Evolutionary conservation across 2,113 vertebrate species (phyloP).

Genomic region (Ailuropoda melanoleuca): DNA sequence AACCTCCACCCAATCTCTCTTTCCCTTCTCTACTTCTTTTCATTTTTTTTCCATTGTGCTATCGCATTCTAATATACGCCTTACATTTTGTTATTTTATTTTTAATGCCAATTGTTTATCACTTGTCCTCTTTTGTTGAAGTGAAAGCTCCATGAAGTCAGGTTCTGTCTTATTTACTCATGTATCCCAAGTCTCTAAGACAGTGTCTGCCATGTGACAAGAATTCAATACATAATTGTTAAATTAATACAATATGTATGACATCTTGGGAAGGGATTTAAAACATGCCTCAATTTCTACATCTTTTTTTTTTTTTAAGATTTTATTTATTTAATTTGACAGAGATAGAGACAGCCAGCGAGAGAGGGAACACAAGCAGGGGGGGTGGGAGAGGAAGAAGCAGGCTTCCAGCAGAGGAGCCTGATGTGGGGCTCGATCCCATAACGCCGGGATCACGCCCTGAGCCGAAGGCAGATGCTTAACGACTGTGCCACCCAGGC

Average conservation of each 20-base stretch:
- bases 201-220: not conserved
- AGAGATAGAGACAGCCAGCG: too few species aligned
- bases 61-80: not conserved
- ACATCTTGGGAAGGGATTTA: not conserved
- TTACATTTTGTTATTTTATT: not conserved
- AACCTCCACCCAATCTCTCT: not conserved
- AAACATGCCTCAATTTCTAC: not conserved
- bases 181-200: not conserved
- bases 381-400: too few species aligned
- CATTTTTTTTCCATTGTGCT: not conserved
- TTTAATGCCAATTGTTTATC: not conserved
- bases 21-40: not conserved
- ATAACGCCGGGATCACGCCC: too few species aligned
- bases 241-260: not conserved
- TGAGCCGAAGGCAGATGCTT: too few species aligned
- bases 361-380: too few species aligned
- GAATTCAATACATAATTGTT: not conserved
- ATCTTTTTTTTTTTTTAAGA: not conserved
- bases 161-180: not conserved
- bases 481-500: too few species aligned
- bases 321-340: too few species aligned
- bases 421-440: too few species aligned
- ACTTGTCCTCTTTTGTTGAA: not conserved
- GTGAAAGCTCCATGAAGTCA: not conserved
- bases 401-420: too few species aligned